A percentile compares a stretch with the other conserved stretches of the same genome.
phyloP scores from a whole-genome alignment of 37 sponge, comb jelly and placozoan genomes.

The Chondrilla cf. caribensis region DNA sequence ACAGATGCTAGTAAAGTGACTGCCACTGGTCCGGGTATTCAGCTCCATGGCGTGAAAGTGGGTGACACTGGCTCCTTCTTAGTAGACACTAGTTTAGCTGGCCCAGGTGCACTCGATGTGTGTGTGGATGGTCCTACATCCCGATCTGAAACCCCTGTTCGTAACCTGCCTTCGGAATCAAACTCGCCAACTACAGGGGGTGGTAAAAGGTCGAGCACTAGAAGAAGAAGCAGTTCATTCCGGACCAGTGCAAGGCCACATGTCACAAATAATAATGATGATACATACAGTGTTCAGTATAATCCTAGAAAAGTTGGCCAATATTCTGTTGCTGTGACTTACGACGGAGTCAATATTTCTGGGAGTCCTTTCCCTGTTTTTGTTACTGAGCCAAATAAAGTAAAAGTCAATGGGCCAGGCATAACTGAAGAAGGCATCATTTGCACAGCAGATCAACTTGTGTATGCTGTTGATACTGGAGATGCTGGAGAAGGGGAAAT shows the following conservation, averaged over 20 bases:
- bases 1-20: slow-evolving; percentile 82
- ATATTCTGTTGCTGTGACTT: slow-evolving; percentile 66
- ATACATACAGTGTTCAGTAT: slow-evolving; percentile 63
- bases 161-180: not conserved
- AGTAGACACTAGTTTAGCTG: slow-evolving; percentile 74
- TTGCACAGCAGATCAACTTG: slow-evolving; percentile 41
- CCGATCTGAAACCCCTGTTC: not conserved
- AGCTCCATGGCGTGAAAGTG: slow-evolving; percentile 69
- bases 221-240: slow-evolving; percentile 10
- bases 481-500: slow-evolving; percentile 84
- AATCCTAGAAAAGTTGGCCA: slow-evolving; percentile 76
- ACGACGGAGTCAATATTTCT: slow-evolving; percentile 63
- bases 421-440: slow-evolving; percentile 31
- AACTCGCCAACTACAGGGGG: not conserved
- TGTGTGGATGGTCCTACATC: slow-evolving; percentile 46
- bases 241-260: slow-evolving; percentile 39
- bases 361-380: slow-evolving; percentile 68
- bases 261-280: slow-evolving; percentile 69
- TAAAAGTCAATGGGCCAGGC: slow-evolving; percentile 64
- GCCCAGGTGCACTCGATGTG: slow-evolving; percentile 60
- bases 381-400: slow-evolving; percentile 74
- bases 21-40: slow-evolving; percentile 90
- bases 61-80: slow-evolving; percentile 73
- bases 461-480: slow-evolving; percentile 63
- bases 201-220: not conserved